phyloP scores from a whole-genome alignment of 2,113 vertebrate genomes.

The Hemibagrus wyckioides region DNA sequence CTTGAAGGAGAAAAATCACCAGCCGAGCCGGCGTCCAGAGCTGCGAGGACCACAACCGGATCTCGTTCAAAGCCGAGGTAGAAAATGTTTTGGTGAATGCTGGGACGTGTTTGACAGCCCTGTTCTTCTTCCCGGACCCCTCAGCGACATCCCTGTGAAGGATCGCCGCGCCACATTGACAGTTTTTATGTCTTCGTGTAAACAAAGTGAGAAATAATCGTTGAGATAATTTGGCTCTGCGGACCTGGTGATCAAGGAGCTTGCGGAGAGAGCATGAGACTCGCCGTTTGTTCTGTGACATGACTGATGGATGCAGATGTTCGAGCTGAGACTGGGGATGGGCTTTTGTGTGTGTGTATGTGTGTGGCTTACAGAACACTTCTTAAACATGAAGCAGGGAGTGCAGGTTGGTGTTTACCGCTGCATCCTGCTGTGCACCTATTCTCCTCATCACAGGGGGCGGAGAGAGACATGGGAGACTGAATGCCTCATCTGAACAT shows the following conservation, averaged over 20 bases:
- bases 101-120: neutral
- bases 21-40: neutral
- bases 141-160: neutral
- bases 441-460: conserved; percentile 68
- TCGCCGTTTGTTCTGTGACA: conserved; percentile 7
- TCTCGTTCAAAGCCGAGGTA: neutral
- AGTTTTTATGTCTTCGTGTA: conserved; percentile 10
- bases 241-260: conserved; percentile 8
- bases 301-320: conserved; percentile 31
- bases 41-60: too few relatives aligned
- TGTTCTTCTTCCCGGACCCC: neutral
- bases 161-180: neutral
- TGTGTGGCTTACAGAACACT: conserved; percentile 43
- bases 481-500: conserved; percentile 62
- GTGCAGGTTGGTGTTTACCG: conserved; percentile 65
- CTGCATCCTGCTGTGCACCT: conserved; percentile 63
- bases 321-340: conserved; percentile 3
- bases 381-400: conserved; percentile 63
- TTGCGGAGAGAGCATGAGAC: conserved; percentile 12
- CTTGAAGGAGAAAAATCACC: neutral
- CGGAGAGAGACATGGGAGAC: conserved; percentile 43
- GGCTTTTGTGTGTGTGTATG: too few relatives aligned
- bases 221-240: conserved; percentile 29
- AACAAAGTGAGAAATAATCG: conserved; percentile 49
- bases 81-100: neutral